Evolutionary conservation across 2,888 invertebrate species (phyloP), one percentile per base, ranked within the genome.

Genomic region (Minunthozetes semirufus): DNA sequence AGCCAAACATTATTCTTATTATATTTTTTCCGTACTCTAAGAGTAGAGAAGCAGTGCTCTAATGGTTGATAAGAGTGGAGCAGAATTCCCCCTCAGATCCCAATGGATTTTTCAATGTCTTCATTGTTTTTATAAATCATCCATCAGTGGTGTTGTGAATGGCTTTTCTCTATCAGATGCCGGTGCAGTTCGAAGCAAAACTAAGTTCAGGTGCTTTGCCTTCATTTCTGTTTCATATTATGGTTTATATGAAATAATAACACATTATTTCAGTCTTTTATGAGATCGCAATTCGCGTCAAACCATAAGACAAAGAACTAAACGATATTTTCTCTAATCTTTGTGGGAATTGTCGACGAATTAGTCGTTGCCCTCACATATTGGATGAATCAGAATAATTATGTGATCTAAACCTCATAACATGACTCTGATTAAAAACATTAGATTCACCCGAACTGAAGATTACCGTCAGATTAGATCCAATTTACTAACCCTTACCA

Each of bases 21-120:
- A 68, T 68, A 42, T 19, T 46, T 68, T 42, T 19, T 38, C 15
- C 38, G n/a, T 33, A 33, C 33, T 68, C 38, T 68, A 13, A 46
- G 19, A 42, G 68, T 46, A 68, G 13, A 68, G 22, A 19, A 68
- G 42, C 68, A 9, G 17, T 68, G 42, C 46, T 68, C 13, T 68
- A 42, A 46, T 42, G 22, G 61, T 29, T 61, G 11, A 46, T 33
- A 33, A 33, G 33, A 33, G 38, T 46, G 38, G 42, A 46, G 29
- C 22, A n/a, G 29, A 68, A 68, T 68, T 68, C 68, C 68, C 68
- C 68, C 68, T 68, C 68, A 68, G 68, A 68, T 68, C 68, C 68
- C 68, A 46, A 68, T 15, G 68, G 68, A 42, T 68, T 68, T 61
- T 68, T 68, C 46, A 9, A 46, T 42, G 68, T 68, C 68, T 68